phyloP scores from a whole-genome alignment of 2,113 vertebrate species.

The Poeciliopsis retropinna region DNA sequence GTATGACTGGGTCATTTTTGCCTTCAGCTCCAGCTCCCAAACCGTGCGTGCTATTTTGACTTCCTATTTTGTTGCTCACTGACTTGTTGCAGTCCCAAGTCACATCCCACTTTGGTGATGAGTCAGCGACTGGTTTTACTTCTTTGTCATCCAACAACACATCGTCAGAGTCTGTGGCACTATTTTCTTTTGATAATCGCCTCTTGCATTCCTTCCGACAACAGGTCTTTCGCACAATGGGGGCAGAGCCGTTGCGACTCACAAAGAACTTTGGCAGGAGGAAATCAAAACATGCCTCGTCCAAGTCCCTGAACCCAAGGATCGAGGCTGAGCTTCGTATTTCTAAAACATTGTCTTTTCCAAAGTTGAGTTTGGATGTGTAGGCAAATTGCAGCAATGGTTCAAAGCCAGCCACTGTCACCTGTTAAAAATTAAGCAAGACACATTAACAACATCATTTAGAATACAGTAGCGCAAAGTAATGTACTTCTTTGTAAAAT shows the following conservation, averaged over 20 bases:
- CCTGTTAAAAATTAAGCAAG: constrained; percentile 72
- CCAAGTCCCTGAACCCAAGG: constrained; percentile 89
- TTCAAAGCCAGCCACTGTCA: constrained; percentile 90
- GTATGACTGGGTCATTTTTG: constrained; percentile 68
- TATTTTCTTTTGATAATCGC: constrained; percentile 27
- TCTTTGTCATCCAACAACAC: constrained; percentile 46
- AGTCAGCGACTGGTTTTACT: constrained; percentile 64
- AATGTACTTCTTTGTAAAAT: background rate
- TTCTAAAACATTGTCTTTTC: constrained; percentile 89
- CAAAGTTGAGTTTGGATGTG: constrained; percentile 90
- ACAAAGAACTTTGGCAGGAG: constrained; percentile 89
- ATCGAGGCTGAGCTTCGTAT: constrained; percentile 85
- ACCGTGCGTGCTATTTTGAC: constrained; percentile 42
- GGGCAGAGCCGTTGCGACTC: constrained; percentile 65
- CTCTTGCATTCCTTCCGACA: constrained; percentile 79
- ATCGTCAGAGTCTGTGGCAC: constrained; percentile 10
- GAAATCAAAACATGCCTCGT: constrained; percentile 94
- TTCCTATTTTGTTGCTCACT: constrained; percentile 70
- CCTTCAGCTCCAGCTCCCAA: constrained; percentile 17
- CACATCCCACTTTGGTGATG: constrained; percentile 69
- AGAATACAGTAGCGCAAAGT: background rate
- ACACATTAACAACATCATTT: background rate
- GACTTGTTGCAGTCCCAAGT: constrained; percentile 28
- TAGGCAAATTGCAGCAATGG: constrained; percentile 95
- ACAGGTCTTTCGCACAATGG: constrained; percentile 78